These are phyloP conservation scores for Tiaroga cobitis DNA, from an alignment of 2,797 vertebrate genomes.

Conservation along the genomic window DNA sequence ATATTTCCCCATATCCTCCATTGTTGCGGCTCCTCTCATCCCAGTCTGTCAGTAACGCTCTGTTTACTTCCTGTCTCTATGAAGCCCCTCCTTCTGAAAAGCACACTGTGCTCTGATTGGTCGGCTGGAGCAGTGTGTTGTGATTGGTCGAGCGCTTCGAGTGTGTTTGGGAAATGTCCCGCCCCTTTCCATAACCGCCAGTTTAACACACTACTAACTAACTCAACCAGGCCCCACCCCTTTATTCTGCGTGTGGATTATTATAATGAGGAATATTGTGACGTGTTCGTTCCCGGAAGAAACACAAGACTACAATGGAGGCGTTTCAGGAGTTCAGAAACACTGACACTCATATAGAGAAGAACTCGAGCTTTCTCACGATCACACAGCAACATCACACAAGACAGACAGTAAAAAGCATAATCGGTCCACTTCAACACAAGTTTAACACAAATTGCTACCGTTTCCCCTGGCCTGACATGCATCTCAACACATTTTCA, in stretches of 20 bases:
- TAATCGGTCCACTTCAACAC: background rate
- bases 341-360: background rate
- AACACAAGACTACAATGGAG: background rate
- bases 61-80: too few relatives aligned
- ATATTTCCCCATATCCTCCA: too few relatives aligned
- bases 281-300: background rate
- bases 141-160: too few relatives aligned
- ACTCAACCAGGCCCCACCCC: background rate
- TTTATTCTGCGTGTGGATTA: background rate
- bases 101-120: too few relatives aligned
- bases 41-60: too few relatives aligned
- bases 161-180: too few relatives aligned
- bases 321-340: background rate
- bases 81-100: too few relatives aligned
- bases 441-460: too few relatives aligned
- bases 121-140: too few relatives aligned
- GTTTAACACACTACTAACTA: background rate
- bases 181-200: too few relatives aligned
- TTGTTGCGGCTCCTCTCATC: too few relatives aligned
- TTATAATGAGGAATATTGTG: background rate
- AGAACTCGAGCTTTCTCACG: background rate
- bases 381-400: background rate
- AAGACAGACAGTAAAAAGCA: background rate
- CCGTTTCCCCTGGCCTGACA: background rate
- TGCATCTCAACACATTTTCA: background rate